Evolutionary conservation across 2,888 invertebrate species (phyloP).

Genomic region (Cephus rjabovi): DNA sequence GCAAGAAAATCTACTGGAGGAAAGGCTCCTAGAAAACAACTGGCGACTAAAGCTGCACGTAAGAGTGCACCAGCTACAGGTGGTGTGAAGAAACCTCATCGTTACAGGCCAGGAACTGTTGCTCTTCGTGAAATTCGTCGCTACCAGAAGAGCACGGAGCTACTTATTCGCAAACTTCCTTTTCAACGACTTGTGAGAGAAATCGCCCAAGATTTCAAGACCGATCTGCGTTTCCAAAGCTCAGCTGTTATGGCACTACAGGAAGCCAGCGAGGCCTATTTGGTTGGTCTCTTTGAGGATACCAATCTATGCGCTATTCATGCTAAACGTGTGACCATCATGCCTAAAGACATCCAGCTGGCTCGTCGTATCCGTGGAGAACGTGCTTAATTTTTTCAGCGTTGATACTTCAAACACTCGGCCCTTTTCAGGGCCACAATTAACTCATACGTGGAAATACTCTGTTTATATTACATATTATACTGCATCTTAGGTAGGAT

Average conservation of each 20-base stretch:
- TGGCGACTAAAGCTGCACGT: conserved; percentile 76
- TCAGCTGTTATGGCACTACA: conserved; percentile 79
- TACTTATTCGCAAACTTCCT: conserved; percentile 78
- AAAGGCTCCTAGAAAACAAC: conserved; percentile 73
- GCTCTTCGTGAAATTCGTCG: conserved; percentile 78
- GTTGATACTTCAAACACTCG: conserved; percentile 14
- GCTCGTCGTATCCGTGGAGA: conserved; percentile 59
- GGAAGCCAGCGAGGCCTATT: conserved; percentile 72
- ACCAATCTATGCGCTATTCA: conserved; percentile 85
- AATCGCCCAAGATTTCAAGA: conserved; percentile 81
- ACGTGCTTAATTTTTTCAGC: conserved; percentile 38
- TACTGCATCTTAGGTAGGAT: no score
- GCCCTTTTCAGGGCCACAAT: conserved; percentile 27
- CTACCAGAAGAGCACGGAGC: conserved; percentile 81
- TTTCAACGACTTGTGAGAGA: conserved; percentile 80
- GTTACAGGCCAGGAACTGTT: conserved; percentile 80
- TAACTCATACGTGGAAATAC: background rate
- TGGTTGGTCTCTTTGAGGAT: conserved; percentile 80
- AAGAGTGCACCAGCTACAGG: conserved; percentile 81
- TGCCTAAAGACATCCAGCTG: conserved; percentile 74
- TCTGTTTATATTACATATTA: background rate
- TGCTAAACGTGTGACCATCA: conserved; percentile 76
- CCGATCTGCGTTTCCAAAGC: conserved; percentile 77
- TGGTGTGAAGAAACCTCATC: conserved; percentile 79
- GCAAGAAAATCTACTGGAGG: conserved; percentile 78